Base-by-base conservation (phyloP, 2,797 vertebrate genomes). In the Hippopotamyrus pictus region DNA sequence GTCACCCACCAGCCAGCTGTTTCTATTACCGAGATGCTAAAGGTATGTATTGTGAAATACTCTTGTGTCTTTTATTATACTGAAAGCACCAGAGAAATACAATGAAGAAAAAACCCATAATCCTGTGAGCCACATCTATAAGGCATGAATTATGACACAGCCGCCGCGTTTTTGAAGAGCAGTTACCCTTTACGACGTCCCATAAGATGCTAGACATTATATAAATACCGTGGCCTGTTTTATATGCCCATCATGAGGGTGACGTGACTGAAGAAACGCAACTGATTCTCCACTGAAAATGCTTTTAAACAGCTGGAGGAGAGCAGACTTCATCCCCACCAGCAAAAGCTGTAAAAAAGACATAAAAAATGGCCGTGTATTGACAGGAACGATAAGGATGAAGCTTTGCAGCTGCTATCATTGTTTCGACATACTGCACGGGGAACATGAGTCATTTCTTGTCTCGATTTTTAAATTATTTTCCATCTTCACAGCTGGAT, bases 151-250 rank as follows among this genome's bases (percentile, higher is more conserved):
- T 88, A 88, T 83, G 14, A 46, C 22, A 22, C 46, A 29, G 14
- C 48, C n/a, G 8, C 53, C 3, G 88, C 51, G 14, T 54, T 82
- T 14, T 79, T 59, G 11, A 50, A 89, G 33, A 54, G 73, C 51
- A 83, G 53, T 83, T 57, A 57, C 53, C 37, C 88, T 82, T 83
- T 89, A 82, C 53, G 73, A 41, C 5, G 19, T 46, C n/a, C 88
- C 51, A 51, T 86, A 86, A 86, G 22, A 51, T 33, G 48, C 50
- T 29, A 50, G 51, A 88, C 88, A 88, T 57, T 83, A 82, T 57
- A 57, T 46, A 83, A 83, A 41, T 33, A 59, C 53, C 6, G 7
- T 17, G 2, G 25, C 88, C 53, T 57, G 33, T 54, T 79, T 57
- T 83, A 83, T 88, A n/a, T 89, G 76, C 69, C 53, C 76, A 59